Evolutionary conservation across 2,888 invertebrate species (phyloP), one percentile per base, ranked within the genome.

Genomic region (Lamproptera curius): DNA sequence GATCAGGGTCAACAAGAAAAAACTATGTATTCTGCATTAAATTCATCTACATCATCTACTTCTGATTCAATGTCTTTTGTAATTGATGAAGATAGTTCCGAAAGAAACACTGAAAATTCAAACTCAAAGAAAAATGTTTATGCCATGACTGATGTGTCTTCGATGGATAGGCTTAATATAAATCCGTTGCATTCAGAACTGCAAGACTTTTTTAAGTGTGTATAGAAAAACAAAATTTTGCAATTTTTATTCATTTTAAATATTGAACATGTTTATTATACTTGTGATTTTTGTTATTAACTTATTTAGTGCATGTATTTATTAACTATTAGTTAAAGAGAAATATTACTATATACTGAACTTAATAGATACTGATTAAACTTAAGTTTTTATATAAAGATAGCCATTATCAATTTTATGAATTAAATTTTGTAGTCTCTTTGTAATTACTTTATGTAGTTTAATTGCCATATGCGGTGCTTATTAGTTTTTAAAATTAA

Each of bases 141-240:
- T 5, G 62, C 62, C 16, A 74, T 71, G 71, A 76, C 78, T 16
- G 76, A 78, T 9, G 33, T 45, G 14, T 45, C 63, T 5, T 45
- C 40, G 39, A 44, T 54, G 10, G 65, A 68, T 40, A 61, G 63
- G 14, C 51, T 34, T 41, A 63, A 55, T 45, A 45, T 59, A 10
- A 65, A 67, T 52, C 65, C 66, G 8, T 73, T 80, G 44, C 70
- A 76, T 11, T 70, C 62, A 38, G 70, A 81, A 42, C 54, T 82
- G 44, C 70, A 76, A 52, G 77, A 82, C 35, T 80, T 72, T 63
- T 63, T 76, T 50, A 77, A 70, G 84, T 85, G 57, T 58, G 63
- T 59, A 34, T 4, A 16, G 20, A n/a, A n/a, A n/a, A n/a, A n/a
- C n/a, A n/a, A n/a, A n/a, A n/a, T n/a, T n/a, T n/a, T n/a, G n/a